Base-by-base conservation (phyloP, 2,113 vertebrate species). In the Tautogolabrus adspersus region DNA sequence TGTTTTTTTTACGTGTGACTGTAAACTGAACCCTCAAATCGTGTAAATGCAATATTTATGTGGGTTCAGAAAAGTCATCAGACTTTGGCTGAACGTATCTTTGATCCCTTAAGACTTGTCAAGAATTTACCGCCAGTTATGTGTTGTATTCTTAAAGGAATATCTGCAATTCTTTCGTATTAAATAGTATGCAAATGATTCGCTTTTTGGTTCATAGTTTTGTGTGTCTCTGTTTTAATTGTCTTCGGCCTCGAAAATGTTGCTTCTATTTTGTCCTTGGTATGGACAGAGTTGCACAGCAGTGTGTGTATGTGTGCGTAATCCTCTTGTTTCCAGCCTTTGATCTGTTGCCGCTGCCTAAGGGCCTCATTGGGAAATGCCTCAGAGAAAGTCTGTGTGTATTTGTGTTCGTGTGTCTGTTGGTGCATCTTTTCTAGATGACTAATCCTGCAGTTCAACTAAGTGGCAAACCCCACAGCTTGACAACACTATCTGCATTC, bases 281-380 rank as follows among this genome's bases (percentile, higher is more conserved):
- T 69, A 10, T 85, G 76, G 75, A 65, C 66, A 51, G 22, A 57
- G 7, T 51, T 70, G 54, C 60, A 67, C 38, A 76, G 19, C 34
- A 38, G 55, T 56, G n/a, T 47, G 52, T 58, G 62, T 63, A 34
- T 65, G 68, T 64, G 52, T 70, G 62, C 47, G 67, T 61, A 77
- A 79, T 82, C 75, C 59, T 76, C 38, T 81, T 73, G 77, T 87
- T 65, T 78, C 47, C 37, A 59, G 58, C 57, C 71, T 87, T 71
- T 83, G 72, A 83, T 85, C 62, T 75, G 66, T 66, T 72, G 55
- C 44, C 0, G 54, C 63, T 82, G 64, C 67, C 44, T 56, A 55
- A 74, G 55, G 47, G 63, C 30, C 40, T 75, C 0, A 37, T 15
- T 23, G 66, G 60, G 69, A 84, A 72, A 77, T 19, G 51, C 78